A percentile compares a stretch with the other conserved stretches of the same genome.
These are phyloP conservation scores for Aphodius sticticus DNA, from an alignment of 2,888 invertebrate species.

Conservation along the genomic window DNA sequence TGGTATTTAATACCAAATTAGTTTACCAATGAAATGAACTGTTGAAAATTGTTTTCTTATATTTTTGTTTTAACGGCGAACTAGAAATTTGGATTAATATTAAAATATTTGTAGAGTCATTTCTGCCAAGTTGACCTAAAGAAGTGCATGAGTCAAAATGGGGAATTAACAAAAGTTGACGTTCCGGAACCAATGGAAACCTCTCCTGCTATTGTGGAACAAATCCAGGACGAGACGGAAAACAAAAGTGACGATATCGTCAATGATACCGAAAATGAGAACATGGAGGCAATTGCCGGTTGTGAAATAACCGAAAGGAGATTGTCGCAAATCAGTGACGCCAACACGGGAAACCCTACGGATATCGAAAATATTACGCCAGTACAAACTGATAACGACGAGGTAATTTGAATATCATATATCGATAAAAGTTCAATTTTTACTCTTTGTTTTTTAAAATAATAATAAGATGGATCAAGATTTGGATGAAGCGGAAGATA, in stretches of 20 bases:
- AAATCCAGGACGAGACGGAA: slow-evolving; percentile 35
- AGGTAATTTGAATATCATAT: slow-evolving; percentile 45
- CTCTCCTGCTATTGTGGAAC: slow-evolving; percentile 36
- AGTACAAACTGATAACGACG: slow-evolving; percentile 57
- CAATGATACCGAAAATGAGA: slow-evolving; percentile 48
- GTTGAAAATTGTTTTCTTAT: background rate
- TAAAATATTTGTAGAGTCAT: slow-evolving; percentile 53
- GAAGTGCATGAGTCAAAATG: slow-evolving; percentile 54
- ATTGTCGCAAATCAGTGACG: slow-evolving; percentile 55
- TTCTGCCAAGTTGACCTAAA: slow-evolving; percentile 57
- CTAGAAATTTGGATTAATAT: background rate
- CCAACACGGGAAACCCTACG: slow-evolving; percentile 44
- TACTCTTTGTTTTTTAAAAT: background rate
- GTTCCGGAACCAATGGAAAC: slow-evolving; percentile 40
- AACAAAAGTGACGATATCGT: slow-evolving; percentile 58
- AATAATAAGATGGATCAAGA: slow-evolving; percentile 52
- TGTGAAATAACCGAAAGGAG: slow-evolving; percentile 49
- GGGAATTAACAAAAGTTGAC: slow-evolving; percentile 29
- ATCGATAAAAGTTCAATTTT: background rate
- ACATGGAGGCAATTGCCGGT: slow-evolving; percentile 40
- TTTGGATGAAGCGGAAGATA: slow-evolving; percentile 56
- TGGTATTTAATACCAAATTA: too few relatives aligned
- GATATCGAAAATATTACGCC: slow-evolving; percentile 53
- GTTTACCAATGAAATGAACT: background rate
- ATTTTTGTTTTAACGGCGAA: background rate